Conservation (phyloP, 2,888 invertebrate genomes). For the Cephus spinipes region DNA sequence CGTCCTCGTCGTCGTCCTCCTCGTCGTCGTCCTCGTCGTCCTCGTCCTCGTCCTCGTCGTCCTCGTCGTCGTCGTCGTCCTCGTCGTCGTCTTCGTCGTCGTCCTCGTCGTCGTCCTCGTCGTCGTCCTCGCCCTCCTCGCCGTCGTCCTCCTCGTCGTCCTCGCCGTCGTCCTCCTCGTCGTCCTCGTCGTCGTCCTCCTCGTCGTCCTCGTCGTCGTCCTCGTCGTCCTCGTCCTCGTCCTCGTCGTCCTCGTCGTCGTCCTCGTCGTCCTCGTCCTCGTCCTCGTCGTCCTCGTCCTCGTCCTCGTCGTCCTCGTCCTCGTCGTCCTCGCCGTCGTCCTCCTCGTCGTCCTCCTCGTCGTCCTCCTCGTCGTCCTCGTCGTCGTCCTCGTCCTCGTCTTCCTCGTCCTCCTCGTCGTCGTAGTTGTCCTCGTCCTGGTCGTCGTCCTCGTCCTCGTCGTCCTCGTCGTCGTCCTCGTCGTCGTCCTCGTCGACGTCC, state of each 20-base stretch:
- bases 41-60: neutral
- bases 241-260: neutral
- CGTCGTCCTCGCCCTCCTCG: neutral
- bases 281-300: neutral
- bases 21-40: neutral
- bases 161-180: no score
- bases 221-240: neutral
- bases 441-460: neutral
- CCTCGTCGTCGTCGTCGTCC: no score
- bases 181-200: neutral
- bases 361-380: neutral
- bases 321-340: no score
- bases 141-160: no score
- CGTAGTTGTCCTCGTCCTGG: neutral
- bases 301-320: neutral
- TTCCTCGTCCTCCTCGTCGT: no score
- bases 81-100: no score
- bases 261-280: constrained; percentile 1
- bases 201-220: neutral
- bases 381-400: no score
- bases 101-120: no score
- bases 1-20: neutral
- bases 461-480: neutral
- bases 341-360: no score
- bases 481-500: neutral